A percentile compares a stretch with the other conserved stretches of the same genome.
phyloP scores from a whole-genome alignment of 1,140 invertebrate genomes.

The Drosophila fuyamai region DNA sequence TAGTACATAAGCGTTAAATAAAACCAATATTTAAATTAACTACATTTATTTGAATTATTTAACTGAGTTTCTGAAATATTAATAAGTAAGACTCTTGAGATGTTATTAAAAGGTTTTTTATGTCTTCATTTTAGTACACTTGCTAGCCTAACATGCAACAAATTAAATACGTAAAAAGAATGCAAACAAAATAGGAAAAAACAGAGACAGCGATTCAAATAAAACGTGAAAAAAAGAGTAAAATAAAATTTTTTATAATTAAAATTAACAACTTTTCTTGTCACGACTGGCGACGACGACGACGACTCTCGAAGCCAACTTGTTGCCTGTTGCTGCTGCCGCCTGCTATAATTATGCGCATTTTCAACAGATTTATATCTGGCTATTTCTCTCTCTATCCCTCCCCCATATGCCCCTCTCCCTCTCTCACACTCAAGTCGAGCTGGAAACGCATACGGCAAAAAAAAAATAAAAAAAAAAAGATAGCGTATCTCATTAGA shows the following conservation, averaged over 20 bases:
- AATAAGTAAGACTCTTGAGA: too few species aligned
- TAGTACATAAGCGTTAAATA: neutral
- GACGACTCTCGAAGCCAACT: constrained; percentile 36
- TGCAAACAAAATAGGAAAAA: constrained; percentile 9
- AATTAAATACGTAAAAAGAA: constrained; percentile 24
- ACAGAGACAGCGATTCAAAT: constrained; percentile 20
- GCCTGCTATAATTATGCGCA: constrained; percentile 80
- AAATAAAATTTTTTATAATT: constrained; percentile 58
- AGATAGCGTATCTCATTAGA: constrained; percentile 79
- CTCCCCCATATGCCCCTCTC: neutral
- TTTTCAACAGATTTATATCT: constrained; percentile 83
- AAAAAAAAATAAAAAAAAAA: constrained; percentile 38
- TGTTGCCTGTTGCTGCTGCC: constrained; percentile 35
- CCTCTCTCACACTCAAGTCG: constrained; percentile 39
- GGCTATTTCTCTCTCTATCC: constrained; percentile 8
- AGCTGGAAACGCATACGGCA: constrained; percentile 49
- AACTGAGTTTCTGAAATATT: too few species aligned
- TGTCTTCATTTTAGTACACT: neutral
- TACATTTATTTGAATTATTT: too few species aligned
- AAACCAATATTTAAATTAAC: too few species aligned
- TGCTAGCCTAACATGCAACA: constrained; percentile 32
- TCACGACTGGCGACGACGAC: constrained; percentile 62
- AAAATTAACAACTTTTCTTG: constrained; percentile 83
- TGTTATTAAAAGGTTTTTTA: too few species aligned
- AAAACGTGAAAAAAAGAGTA: constrained; percentile 35